These are phyloP conservation scores for Limnephilus rhombicus DNA, from an alignment of 2,888 invertebrate genomes.

Conservation along the genomic window DNA sequence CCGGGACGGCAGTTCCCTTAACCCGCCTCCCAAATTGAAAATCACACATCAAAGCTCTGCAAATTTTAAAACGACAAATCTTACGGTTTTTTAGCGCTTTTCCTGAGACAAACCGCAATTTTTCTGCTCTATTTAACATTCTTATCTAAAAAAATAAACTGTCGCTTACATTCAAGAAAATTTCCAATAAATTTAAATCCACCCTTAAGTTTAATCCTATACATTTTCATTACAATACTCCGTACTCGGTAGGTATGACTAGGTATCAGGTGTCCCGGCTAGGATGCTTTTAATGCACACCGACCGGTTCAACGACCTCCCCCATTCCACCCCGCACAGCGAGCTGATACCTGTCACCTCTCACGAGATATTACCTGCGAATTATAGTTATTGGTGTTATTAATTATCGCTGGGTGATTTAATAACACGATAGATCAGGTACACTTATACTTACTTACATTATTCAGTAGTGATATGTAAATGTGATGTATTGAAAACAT, in stretches of 20 bases:
- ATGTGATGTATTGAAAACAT: too few relatives aligned
- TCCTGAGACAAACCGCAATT: too few relatives aligned
- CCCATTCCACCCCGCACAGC: neutral
- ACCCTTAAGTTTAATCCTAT: neutral
- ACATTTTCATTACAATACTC: neutral
- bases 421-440: neutral
- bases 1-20: too few relatives aligned
- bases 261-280: conserved; percentile 1
- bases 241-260: neutral
- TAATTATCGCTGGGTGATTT: neutral
- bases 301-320: conserved; percentile 22
- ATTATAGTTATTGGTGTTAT: neutral
- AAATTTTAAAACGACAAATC: too few relatives aligned
- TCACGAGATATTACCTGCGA: neutral
- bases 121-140: too few relatives aligned
- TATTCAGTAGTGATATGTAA: neutral
- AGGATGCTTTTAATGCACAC: neutral
- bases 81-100: too few relatives aligned
- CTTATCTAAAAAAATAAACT: too few relatives aligned
- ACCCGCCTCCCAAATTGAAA: too few relatives aligned
- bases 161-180: too few relatives aligned
- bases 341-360: neutral
- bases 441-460: neutral
- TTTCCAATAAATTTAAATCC: too few relatives aligned
- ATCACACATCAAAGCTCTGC: too few relatives aligned